Evolutionary conservation across 2,888 invertebrate genomes (phyloP), one percentile per base, ranked within the genome.

Genomic region (Leptinotarsa haldemani): DNA sequence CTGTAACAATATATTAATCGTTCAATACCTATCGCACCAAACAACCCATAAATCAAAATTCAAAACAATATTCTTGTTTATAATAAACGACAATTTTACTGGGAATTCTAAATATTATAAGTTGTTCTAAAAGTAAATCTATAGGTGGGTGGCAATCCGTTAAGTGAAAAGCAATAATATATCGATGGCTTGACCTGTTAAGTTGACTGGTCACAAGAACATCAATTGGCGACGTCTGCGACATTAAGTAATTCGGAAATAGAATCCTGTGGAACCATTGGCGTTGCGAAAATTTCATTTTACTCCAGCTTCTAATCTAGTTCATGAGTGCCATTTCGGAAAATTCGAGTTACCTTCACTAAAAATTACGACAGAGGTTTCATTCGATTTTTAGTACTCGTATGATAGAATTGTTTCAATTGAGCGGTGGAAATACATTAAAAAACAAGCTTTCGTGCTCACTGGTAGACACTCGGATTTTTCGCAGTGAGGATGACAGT

Each of bases 61-160:
- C 22, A 56, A 56, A 56, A 56, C 56, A 22, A 56, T 56, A 56
- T 56, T 56, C 56, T 56, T 56, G 56, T 56, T 56, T 56, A 56
- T 15, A 56, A 56, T 56, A 20, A 53, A 72, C 74, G 74, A 75
- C 71, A 75, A 73, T 74, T 73, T 78, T 76, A 76, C 73, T 64
- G 40, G 71, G 70, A 78, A 78, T 74, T 67, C 69, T 70, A 70
- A 71, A 69, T 70, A 78, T 74, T 78, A 76, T 75, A 72, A 71
- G 74, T 71, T 71, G 76, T 74, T 78, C 77, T 80, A 80, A 79
- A 80, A 80, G 77, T 78, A 77, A 78, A 79, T 74, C 74, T 77
- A 73, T 72, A 75, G 78, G 80, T 81, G 80, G 80, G 80, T 80
- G 80, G 80, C 75, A 80, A 80, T 77, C 77, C 79, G 80, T 81